Conservation (phyloP, 53 echinoderm and acorn worm species). For the Zoroaster sp. region DNA sequence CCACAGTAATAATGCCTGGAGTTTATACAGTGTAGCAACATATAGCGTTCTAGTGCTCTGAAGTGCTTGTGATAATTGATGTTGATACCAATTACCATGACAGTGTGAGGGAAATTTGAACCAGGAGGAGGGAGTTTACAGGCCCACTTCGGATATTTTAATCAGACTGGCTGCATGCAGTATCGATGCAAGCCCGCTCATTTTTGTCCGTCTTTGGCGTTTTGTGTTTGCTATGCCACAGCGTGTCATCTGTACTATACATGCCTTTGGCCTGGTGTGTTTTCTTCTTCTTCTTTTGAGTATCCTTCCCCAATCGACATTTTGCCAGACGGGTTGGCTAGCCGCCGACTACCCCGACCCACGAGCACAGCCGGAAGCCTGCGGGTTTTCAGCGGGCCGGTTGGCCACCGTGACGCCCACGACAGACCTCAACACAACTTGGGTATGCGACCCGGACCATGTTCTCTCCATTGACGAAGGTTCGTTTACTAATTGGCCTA, state of each 20-base stretch:
- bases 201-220: background rate
- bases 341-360: constrained; percentile 55
- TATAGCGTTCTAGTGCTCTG: background rate
- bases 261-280: constrained; percentile 49
- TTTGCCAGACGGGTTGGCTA: constrained; percentile 38
- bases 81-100: too few relatives aligned
- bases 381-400: constrained; percentile 39
- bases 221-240: constrained; percentile 62
- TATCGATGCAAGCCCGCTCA: background rate
- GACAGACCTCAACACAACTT: background rate
- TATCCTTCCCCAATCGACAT: constrained; percentile 2
- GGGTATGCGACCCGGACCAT: constrained; percentile 67
- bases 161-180: background rate
- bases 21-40: background rate
- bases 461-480: constrained; percentile 53
- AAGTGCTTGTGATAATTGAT: too few relatives aligned
- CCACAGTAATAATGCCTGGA: background rate
- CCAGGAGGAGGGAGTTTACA: background rate
- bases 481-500: constrained; percentile 4
- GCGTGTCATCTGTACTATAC: constrained; percentile 32
- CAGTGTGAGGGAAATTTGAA: background rate
- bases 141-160: background rate
- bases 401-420: background rate
- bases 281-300: constrained; percentile 1
- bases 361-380: constrained; percentile 11